phyloP scores from a whole-genome alignment of 2,888 invertebrate genomes.

The Acleris laterana region DNA sequence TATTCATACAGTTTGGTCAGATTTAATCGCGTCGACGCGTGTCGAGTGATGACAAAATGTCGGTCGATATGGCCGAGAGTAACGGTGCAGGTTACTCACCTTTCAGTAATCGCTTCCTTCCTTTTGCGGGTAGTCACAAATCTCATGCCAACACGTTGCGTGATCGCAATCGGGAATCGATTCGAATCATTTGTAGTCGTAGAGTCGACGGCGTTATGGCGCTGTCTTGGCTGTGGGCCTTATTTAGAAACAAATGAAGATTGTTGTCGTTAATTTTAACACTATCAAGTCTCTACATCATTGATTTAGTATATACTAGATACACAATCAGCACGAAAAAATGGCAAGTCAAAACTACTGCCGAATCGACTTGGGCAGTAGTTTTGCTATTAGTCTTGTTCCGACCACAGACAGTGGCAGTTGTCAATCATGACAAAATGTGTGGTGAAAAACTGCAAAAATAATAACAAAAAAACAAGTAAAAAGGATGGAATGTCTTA shows the following conservation, averaged over 20 bases:
- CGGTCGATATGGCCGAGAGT: constrained; percentile 43
- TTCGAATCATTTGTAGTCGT: constrained; percentile 43
- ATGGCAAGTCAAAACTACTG: no score
- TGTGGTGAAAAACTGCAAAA: no score
- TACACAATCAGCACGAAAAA: no score
- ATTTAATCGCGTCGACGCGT: constrained; percentile 63
- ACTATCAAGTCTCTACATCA: no score
- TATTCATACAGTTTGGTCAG: constrained; percentile 64
- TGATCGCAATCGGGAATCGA: constrained; percentile 63
- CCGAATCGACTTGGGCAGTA: no score
- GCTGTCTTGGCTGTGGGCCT: constrained; percentile 11
- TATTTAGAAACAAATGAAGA: constrained; percentile 40
- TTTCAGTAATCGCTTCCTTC: constrained; percentile 79
- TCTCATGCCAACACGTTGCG: constrained; percentile 62
- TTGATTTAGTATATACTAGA: no score
- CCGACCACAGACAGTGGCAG: no score
- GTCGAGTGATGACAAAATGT: constrained; percentile 43
- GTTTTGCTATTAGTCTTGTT: no score
- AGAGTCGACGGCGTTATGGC: constrained; percentile 1
- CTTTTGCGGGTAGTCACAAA: constrained; percentile 72
- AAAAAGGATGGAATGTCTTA: no score
- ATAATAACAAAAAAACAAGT: no score
- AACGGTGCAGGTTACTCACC: constrained; percentile 81
- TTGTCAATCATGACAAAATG: no score
- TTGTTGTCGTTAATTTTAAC: constrained; percentile 44